phyloP scores from a whole-genome alignment of 2,113 vertebrate genomes.

The Copsychus sechellarum region DNA sequence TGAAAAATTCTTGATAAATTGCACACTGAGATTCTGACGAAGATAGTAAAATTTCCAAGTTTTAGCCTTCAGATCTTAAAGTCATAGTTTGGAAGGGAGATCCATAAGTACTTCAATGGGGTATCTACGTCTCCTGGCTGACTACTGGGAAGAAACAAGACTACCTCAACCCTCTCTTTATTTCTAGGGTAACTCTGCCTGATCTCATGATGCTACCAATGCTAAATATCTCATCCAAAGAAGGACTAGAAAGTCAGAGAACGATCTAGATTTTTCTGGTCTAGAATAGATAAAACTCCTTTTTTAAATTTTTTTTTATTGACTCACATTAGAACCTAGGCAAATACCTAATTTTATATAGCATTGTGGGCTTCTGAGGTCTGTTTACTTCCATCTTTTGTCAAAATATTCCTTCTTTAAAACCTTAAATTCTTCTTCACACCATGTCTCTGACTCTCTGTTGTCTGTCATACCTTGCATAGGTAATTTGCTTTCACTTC shows the following conservation, averaged over 20 bases:
- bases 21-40: not conserved
- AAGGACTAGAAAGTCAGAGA: not conserved
- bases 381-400: not conserved
- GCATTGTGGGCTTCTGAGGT: rapidly evolving
- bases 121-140: not conserved
- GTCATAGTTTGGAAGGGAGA: not conserved
- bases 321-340: rapidly evolving
- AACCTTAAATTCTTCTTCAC: not conserved
- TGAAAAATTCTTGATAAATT: not conserved
- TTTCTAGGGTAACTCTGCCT: not conserved
- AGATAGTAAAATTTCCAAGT: not conserved
- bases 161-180: not conserved
- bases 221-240: not conserved
- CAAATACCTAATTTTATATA: not conserved
- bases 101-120: not conserved
- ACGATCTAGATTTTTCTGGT: not conserved
- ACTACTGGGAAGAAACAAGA: not conserved
- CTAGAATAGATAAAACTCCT: not conserved
- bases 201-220: not conserved
- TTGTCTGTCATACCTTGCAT: not conserved
- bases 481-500: not conserved
- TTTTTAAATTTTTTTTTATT: not conserved
- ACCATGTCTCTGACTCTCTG: not conserved
- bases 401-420: not conserved
- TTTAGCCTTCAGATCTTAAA: not conserved